Conservation (phyloP, 2,797 vertebrate species). For the Paratrypauchen microcephalus region DNA sequence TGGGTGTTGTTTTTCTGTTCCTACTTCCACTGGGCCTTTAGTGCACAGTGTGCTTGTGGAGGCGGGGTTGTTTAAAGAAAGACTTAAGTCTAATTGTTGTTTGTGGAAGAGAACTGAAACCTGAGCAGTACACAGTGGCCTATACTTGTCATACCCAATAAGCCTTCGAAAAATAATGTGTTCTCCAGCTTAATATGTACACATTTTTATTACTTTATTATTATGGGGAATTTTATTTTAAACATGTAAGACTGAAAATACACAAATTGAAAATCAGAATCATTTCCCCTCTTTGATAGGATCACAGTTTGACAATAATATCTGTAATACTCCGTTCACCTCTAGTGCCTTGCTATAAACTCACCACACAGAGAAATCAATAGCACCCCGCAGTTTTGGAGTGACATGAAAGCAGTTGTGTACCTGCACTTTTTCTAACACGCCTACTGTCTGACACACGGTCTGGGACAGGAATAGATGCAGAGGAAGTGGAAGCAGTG, state of each 20-base stretch:
- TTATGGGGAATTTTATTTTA: neutral
- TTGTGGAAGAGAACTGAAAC: slow-evolving; percentile 6
- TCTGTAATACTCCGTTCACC: neutral
- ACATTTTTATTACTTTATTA: too few relatives aligned
- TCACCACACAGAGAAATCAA: slow-evolving; percentile 11
- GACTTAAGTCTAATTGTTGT: slow-evolving; percentile 10
- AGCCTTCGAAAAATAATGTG: neutral
- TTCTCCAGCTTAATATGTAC: neutral
- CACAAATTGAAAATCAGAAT: neutral
- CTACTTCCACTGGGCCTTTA: neutral
- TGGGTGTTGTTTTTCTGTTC: neutral
- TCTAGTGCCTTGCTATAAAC: neutral
- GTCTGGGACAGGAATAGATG: slow-evolving; percentile 56
- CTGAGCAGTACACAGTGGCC: too few relatives aligned
- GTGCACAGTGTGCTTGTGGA: slow-evolving; percentile 6
- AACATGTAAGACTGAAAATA: neutral
- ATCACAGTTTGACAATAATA: neutral
- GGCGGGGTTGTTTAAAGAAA: slow-evolving; percentile 2
- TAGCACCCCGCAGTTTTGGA: neutral
- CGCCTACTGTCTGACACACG: slow-evolving; percentile 30
- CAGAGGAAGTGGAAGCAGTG: slow-evolving; percentile 54
- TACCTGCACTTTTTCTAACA: slow-evolving; percentile 42
- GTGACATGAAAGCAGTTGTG: slow-evolving; percentile 15
- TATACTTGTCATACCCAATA: neutral
- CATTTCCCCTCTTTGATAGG: neutral